Conservation (phyloP, 2,888 invertebrate genomes). For the Byasa hedistus region DNA sequence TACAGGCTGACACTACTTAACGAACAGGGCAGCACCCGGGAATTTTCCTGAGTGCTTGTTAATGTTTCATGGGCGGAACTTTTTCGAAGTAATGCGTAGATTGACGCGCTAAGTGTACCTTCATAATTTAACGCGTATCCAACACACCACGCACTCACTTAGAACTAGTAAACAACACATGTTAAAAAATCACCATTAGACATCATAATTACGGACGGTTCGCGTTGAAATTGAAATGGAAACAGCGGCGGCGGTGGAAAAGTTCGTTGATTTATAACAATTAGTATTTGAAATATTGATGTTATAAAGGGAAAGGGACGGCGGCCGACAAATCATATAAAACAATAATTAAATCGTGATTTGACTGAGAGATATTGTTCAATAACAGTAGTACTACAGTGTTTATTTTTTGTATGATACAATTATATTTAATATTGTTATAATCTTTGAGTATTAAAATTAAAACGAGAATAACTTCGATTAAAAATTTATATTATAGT, state of each 20-base stretch:
- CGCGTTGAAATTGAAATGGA: constrained; percentile 68
- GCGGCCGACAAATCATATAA: constrained; percentile 78
- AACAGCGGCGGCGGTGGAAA: constrained; percentile 58
- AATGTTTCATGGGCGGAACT: constrained; percentile 80
- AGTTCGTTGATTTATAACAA: constrained; percentile 78
- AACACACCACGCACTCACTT: constrained; percentile 54
- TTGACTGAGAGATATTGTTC: no score
- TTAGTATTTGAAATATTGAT: constrained; percentile 80
- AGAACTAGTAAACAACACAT: constrained; percentile 47
- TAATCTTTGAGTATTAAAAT: no score
- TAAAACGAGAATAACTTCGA: no score
- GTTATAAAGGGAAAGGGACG: constrained; percentile 78
- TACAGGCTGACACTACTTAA: constrained; percentile 78
- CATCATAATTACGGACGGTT: constrained; percentile 44
- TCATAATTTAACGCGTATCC: constrained; percentile 76
- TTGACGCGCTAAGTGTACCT: constrained; percentile 77
- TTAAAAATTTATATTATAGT: no score
- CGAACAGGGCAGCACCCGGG: constrained; percentile 71
- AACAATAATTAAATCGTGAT: constrained; percentile 33
- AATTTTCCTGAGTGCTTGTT: constrained; percentile 80
- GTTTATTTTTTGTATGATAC: no score
- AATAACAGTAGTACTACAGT: no score
- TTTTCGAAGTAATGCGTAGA: constrained; percentile 75
- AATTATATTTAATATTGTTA: constrained; percentile 36
- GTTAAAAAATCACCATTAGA: constrained; percentile 36